Evolutionary conservation across 2,888 invertebrate species (phyloP).

Genomic region (Caenorhabditis japonica): DNA sequence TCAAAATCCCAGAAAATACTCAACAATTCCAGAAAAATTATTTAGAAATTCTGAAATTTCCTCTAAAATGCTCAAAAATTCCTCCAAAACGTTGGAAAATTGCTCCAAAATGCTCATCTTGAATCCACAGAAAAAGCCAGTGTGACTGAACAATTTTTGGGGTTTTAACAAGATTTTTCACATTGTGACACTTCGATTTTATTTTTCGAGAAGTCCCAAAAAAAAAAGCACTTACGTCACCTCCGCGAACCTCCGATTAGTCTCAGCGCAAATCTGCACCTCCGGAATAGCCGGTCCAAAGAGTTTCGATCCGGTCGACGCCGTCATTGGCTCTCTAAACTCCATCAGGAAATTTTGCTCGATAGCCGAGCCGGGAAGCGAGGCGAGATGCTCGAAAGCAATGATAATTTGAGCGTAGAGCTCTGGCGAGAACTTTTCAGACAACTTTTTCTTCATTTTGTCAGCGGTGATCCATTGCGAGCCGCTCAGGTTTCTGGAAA

Average conservation of each 20-base stretch:
- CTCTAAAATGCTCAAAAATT: too few relatives aligned
- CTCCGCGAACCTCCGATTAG: constrained; percentile 62
- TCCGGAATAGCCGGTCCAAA: constrained; percentile 69
- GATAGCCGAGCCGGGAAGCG: constrained; percentile 64
- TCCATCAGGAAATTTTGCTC: constrained; percentile 66
- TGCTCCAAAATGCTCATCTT: too few relatives aligned
- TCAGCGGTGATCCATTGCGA: constrained; percentile 69
- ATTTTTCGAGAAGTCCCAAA: neutral
- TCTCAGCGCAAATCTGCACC: constrained; percentile 62
- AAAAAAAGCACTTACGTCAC: constrained; percentile 51
- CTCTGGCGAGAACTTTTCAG: constrained; percentile 70
- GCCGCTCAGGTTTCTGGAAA: constrained; percentile 78
- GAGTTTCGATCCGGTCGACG: constrained; percentile 62
- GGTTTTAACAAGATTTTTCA: neutral
- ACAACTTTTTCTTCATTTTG: constrained; percentile 65
- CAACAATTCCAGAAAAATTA: too few relatives aligned
- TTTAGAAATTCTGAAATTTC: too few relatives aligned
- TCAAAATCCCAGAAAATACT: too few relatives aligned
- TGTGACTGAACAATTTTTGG: neutral
- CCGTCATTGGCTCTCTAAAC: constrained; percentile 59
- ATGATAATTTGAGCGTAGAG: constrained; percentile 72
- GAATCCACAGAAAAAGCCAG: too few relatives aligned
- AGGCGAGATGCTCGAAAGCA: constrained; percentile 72
- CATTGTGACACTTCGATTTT: neutral
- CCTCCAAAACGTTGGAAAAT: too few relatives aligned